These are phyloP conservation scores for Cercopithecus mona DNA, from an alignment of 2,113 vertebrate genomes.

Conservation along the genomic window DNA sequence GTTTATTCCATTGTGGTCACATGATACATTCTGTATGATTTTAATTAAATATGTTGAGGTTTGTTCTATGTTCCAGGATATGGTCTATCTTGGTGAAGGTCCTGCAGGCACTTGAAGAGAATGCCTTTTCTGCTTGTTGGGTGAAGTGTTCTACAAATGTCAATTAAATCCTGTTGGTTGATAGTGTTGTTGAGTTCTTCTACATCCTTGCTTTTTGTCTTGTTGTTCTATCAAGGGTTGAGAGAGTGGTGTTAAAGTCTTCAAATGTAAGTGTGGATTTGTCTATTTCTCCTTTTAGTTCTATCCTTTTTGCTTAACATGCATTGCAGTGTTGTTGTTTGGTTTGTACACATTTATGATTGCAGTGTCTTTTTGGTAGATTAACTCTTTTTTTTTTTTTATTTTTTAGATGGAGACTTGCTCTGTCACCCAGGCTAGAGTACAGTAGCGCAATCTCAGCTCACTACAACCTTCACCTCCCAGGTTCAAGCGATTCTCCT, in stretches of 20 bases:
- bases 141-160: slow-evolving; percentile 1
- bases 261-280: slow-evolving; percentile 14
- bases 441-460: no score
- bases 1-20: background rate
- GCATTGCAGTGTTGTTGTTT: slow-evolving; percentile 3
- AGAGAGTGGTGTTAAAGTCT: background rate
- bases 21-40: background rate
- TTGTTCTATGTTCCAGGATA: slow-evolving; percentile 7
- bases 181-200: background rate
- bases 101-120: slow-evolving; percentile 34
- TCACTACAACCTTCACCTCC: no score
- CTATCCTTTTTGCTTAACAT: background rate
- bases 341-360: slow-evolving; percentile 21
- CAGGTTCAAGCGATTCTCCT: no score
- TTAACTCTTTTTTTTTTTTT: background rate
- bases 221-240: background rate
- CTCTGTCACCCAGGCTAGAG: no score
- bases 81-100: background rate
- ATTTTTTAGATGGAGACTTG: no score
- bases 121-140: background rate
- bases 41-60: background rate
- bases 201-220: slow-evolving; percentile 2
- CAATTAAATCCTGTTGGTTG: background rate
- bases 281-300: slow-evolving; percentile 16
- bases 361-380: background rate